Percentiles rank a stretch among this genome's conserved stretches.
Conservation (phyloP, 2,888 invertebrate species). For the Pterobdella sp. region DNA sequence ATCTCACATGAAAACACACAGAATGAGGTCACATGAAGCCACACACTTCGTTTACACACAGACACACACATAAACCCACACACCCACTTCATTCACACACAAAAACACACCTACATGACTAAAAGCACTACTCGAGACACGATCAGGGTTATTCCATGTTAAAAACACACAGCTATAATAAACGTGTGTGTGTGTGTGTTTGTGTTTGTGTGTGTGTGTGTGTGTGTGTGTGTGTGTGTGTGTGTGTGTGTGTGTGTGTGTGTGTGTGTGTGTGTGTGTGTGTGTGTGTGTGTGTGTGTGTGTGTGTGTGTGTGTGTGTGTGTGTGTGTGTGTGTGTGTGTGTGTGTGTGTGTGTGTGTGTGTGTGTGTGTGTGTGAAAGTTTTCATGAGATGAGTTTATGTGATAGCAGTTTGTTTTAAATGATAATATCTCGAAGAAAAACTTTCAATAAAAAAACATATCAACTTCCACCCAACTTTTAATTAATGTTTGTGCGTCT, state of each 20-base stretch:
- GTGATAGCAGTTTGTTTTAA: too few relatives aligned
- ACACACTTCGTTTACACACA: too few relatives aligned
- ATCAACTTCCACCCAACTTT: too few relatives aligned
- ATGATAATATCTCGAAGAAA: too few relatives aligned
- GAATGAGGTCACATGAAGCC: too few relatives aligned
- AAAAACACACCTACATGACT: background rate
- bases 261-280: background rate
- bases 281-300: constrained; percentile 9
- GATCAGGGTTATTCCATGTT: background rate
- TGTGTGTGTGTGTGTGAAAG: constrained; percentile 13
- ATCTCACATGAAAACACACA: background rate
- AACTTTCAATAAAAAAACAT: too few relatives aligned
- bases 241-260: constrained; percentile 11
- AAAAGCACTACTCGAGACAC: background rate
- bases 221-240: background rate
- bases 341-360: constrained; percentile 8
- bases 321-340: constrained; percentile 13
- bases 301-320: constrained; percentile 15
- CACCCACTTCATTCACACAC: background rate
- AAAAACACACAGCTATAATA: background rate
- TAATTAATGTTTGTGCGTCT: too few relatives aligned
- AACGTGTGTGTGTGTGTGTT: background rate
- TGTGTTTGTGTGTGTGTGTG: too few relatives aligned
- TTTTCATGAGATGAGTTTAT: too few relatives aligned
- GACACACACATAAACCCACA: constrained; percentile 10